Evolutionary conservation across 1,140 invertebrate genomes (phyloP).

Genomic region (Lethrus apterus): DNA sequence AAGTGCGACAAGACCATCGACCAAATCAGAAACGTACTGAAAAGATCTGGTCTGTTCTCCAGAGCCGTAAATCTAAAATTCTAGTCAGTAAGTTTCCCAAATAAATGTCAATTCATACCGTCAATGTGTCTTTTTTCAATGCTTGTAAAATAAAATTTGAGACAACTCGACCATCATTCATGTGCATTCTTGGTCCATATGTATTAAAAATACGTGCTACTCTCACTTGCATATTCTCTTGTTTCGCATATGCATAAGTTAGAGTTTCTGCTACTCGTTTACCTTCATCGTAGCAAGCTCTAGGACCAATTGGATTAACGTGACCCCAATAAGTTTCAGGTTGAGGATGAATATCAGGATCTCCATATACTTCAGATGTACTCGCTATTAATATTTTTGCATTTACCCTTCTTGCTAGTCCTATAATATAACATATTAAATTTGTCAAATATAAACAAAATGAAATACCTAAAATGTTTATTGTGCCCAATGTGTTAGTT

Average conservation of each 20-base stretch:
- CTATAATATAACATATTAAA: slow-evolving; percentile 20
- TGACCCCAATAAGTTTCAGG: slow-evolving; percentile 96
- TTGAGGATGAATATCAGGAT: slow-evolving; percentile 95
- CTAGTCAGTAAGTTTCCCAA: no score
- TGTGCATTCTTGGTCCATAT: slow-evolving; percentile 99
- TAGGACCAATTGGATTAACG: slow-evolving; percentile 96
- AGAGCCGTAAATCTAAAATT: slow-evolving; percentile 78
- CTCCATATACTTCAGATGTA: slow-evolving; percentile 97
- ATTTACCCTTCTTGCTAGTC: slow-evolving; percentile 83
- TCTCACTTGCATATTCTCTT: slow-evolving; percentile 89
- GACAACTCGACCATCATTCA: slow-evolving; percentile 97
- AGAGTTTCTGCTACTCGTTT: slow-evolving; percentile 96
- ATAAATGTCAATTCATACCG: no score
- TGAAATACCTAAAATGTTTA: slow-evolving; percentile 87
- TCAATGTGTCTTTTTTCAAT: slow-evolving; percentile 89
- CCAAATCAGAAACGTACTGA: slow-evolving; percentile 95
- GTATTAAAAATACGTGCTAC: slow-evolving; percentile 99
- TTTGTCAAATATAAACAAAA: neutral
- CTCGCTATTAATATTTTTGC: slow-evolving; percentile 94
- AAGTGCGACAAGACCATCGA: slow-evolving; percentile 86
- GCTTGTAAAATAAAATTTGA: slow-evolving; percentile 99
- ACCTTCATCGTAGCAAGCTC: slow-evolving; percentile 98
- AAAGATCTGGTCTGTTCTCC: slow-evolving; percentile 97
- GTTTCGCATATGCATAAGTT: slow-evolving; percentile 94
- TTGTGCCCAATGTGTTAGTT: slow-evolving; percentile 98